phyloP scores from a whole-genome alignment of 2,888 invertebrate species.

The Lasius platythorax region DNA sequence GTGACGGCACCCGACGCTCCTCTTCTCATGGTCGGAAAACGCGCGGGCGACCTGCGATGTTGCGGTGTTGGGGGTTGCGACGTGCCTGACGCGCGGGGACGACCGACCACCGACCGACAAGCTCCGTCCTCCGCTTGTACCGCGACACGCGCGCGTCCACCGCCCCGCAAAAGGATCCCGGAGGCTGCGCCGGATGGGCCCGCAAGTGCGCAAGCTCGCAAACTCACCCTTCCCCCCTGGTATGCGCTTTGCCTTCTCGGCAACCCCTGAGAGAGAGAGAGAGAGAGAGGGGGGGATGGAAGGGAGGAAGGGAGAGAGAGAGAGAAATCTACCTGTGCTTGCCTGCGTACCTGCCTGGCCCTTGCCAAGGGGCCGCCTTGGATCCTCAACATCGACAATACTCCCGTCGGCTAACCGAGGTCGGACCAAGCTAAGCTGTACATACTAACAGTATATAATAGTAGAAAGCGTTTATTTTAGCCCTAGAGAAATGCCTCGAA shows the following conservation, averaged over 20 bases:
- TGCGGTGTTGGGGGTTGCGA: slow-evolving; percentile 75
- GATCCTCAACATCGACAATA: slow-evolving; percentile 14
- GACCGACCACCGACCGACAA: slow-evolving; percentile 53
- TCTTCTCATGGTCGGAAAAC: slow-evolving; percentile 70
- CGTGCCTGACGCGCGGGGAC: slow-evolving; percentile 73
- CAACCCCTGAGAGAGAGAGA: not conserved
- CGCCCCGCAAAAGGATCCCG: slow-evolving; percentile 61
- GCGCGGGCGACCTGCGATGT: slow-evolving; percentile 61
- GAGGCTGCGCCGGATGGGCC: slow-evolving; percentile 47
- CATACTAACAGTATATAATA: not conserved
- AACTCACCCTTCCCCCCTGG: slow-evolving; percentile 21
- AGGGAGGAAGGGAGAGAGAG: too few species aligned
- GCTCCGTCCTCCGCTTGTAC: slow-evolving; percentile 37
- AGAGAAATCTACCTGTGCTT: slow-evolving; percentile 2
- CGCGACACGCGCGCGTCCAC: slow-evolving; percentile 58
- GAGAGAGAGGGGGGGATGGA: not conserved
- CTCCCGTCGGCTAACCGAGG: slow-evolving; percentile 22
- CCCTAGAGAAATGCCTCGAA: not conserved
- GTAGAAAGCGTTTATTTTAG: not conserved
- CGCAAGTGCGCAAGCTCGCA: slow-evolving; percentile 40
- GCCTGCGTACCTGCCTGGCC: not conserved
- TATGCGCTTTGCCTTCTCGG: slow-evolving; percentile 24
- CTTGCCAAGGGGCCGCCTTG: slow-evolving; percentile 28
- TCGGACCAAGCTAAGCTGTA: not conserved
- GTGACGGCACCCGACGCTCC: slow-evolving; percentile 70